Base-by-base conservation (phyloP, 2,888 invertebrate species). In the Periphyllus acericola region DNA sequence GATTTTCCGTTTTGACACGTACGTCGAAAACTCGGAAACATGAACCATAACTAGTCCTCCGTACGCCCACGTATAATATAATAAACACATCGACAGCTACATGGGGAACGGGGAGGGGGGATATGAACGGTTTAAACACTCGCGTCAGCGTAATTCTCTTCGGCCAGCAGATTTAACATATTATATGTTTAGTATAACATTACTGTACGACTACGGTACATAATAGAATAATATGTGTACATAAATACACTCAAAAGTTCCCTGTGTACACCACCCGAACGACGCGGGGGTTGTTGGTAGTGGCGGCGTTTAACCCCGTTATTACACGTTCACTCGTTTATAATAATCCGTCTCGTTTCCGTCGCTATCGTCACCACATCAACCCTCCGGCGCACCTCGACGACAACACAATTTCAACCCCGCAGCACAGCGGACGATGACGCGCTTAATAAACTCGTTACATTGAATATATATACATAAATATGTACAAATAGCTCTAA, bases 391-490 rank as follows among this genome's bases (percentile, higher is more conserved):
- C 1, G 14, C 8, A 46, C 14, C 46, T 14, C 3, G 46, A 46
- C 3, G 46, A 46, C 46, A 46, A 46, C 46, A 46, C 46, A 46
- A n/a, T 14, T 46, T 46, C 11, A 60, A 60, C 60, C 25, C 60
- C 25, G 14, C 25, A 60, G 25, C 25, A 60, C 25, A 21, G 60
- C 8, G 25, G 4, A 29, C 29, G 34, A 72, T 32, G 71, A 71
- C 71, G 34, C 36, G 60, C 34, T 60, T 79, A 78, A 78, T 78
- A 55, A 60, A 60, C 60, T 60, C 19, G 55, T 32, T 36, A 60
- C 34, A 55, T 25, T n/a, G n/a, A n/a, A n/a, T n/a, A n/a, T n/a
- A n/a, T n/a, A n/a, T n/a, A n/a, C n/a, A n/a, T n/a, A n/a, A 46
- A 14, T 46, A 46, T 46, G 2, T 14, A 8, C 2, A 2, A 14